A percentile compares a stretch with the other conserved stretches of the same genome.
Conservation (phyloP, 2,113 vertebrate species). For the Ammodytes marinus region DNA sequence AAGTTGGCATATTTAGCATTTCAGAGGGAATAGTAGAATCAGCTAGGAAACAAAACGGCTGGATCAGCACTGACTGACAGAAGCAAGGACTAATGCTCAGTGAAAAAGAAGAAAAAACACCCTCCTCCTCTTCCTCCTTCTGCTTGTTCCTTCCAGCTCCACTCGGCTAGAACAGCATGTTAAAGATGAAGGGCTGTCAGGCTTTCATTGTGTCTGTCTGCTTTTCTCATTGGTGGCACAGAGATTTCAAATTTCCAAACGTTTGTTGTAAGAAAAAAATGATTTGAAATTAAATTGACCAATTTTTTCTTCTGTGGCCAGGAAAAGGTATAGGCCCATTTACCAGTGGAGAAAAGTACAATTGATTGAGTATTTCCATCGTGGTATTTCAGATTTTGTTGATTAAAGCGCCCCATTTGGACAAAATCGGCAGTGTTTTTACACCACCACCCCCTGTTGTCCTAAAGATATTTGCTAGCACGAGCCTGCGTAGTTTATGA, state of each 20-base stretch:
- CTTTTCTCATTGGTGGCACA: constrained; percentile 45
- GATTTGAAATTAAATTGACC: not conserved
- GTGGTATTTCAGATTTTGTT: too few relatives aligned
- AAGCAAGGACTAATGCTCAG: constrained; percentile 73
- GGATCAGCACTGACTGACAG: constrained; percentile 77
- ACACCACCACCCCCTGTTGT: too few relatives aligned
- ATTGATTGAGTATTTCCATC: not conserved
- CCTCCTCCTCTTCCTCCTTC: constrained; percentile 24
- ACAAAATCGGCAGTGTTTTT: too few relatives aligned
- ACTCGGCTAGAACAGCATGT: constrained; percentile 55
- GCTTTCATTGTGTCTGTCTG: constrained; percentile 30
- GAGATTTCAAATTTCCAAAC: constrained; percentile 36
- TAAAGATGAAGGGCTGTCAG: constrained; percentile 54
- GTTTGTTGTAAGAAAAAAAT: not conserved
- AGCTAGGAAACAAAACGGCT: constrained; percentile 76
- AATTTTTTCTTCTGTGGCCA: not conserved
- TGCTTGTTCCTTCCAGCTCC: constrained; percentile 43
- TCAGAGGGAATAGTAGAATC: constrained; percentile 76
- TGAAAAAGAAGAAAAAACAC: not conserved
- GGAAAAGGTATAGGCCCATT: not conserved
- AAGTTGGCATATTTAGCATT: constrained; percentile 80
- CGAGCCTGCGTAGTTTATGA: too few relatives aligned
- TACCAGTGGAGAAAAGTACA: not conserved
- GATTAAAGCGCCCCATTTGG: too few relatives aligned
- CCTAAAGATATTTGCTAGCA: too few relatives aligned